phyloP scores from a whole-genome alignment of 2,113 vertebrate genomes.

The Brachypodius melanocephalos region DNA sequence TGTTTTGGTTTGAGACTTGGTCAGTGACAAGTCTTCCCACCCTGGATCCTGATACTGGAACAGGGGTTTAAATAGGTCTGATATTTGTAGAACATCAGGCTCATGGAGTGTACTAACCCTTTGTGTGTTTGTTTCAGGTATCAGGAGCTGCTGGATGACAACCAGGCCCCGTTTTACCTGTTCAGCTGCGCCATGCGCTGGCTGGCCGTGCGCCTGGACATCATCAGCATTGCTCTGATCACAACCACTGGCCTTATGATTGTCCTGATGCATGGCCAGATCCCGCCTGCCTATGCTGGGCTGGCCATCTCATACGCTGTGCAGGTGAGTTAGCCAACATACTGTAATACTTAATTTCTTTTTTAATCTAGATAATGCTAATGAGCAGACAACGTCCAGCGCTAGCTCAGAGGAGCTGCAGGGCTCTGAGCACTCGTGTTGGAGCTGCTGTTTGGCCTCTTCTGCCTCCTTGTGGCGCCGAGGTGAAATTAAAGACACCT shows the following conservation, averaged over 20 bases:
- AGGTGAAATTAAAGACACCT: background rate
- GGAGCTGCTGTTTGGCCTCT: background rate
- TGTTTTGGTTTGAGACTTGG: background rate
- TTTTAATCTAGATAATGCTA: background rate
- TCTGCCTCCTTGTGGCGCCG: constrained; percentile 17
- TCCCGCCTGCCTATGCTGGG: constrained; percentile 87
- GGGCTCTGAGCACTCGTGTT: fast-evolving
- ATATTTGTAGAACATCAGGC: background rate
- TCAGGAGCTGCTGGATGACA: constrained; percentile 87
- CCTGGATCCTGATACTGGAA: background rate
- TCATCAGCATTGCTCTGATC: constrained; percentile 90
- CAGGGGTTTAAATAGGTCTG: background rate
- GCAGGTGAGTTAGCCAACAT: constrained; percentile 72
- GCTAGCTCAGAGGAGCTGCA: fast-evolving
- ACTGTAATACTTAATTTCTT: background rate
- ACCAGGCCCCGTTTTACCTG: constrained; percentile 88
- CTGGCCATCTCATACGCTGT: constrained; percentile 91
- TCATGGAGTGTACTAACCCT: background rate
- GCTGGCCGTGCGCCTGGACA: constrained; percentile 87
- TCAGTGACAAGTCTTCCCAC: background rate
- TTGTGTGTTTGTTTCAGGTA: constrained; percentile 73
- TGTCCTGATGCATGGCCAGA: constrained; percentile 88
- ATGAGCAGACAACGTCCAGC: fast-evolving
- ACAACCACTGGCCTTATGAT: constrained; percentile 89
- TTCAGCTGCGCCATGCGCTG: constrained; percentile 93